These are phyloP conservation scores for Drosophila hamatofila DNA, from an alignment of 2,888 invertebrate species.

Conservation along the genomic window DNA sequence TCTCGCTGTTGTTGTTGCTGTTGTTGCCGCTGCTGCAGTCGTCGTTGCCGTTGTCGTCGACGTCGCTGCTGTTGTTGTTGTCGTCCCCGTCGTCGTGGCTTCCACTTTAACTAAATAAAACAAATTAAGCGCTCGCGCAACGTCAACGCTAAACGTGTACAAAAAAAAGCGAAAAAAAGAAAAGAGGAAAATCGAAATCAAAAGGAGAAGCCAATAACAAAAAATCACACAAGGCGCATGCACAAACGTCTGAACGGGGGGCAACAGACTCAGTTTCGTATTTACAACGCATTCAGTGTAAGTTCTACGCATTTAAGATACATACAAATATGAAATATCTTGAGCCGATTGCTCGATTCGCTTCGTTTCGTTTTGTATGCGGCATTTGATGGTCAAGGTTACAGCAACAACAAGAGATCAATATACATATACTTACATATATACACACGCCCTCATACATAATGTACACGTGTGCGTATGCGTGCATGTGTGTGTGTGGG, in stretches of 20 bases:
- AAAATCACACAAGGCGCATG: conserved; percentile 34
- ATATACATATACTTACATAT: conserved; percentile 33
- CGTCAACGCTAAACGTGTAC: conserved; percentile 51
- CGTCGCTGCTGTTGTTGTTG: conserved; percentile 16
- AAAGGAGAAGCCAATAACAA: conserved; percentile 28
- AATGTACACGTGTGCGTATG: conserved; percentile 3
- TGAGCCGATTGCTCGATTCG: conserved; percentile 29
- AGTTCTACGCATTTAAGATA: conserved; percentile 45
- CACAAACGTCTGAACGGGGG: conserved; percentile 21
- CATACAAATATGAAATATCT: conserved; percentile 30
- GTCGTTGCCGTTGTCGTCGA: conserved; percentile 25
- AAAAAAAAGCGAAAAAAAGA: not conserved
- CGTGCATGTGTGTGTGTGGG: not conserved
- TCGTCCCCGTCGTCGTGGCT: conserved; percentile 52
- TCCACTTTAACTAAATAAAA: conserved; percentile 67
- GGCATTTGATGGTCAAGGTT: conserved; percentile 73
- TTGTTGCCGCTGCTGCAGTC: conserved; percentile 23
- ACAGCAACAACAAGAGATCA: conserved; percentile 51
- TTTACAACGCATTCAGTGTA: conserved; percentile 40
- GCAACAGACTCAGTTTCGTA: conserved; percentile 7
- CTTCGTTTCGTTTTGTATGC: conserved; percentile 22
- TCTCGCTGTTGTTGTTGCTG: conserved; percentile 14
- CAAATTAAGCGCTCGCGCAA: conserved; percentile 56
- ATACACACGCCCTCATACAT: not conserved
- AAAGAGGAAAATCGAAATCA: conserved; percentile 23